phyloP scores from a whole-genome alignment of 2,888 invertebrate genomes.

The Philonicus albiceps region DNA sequence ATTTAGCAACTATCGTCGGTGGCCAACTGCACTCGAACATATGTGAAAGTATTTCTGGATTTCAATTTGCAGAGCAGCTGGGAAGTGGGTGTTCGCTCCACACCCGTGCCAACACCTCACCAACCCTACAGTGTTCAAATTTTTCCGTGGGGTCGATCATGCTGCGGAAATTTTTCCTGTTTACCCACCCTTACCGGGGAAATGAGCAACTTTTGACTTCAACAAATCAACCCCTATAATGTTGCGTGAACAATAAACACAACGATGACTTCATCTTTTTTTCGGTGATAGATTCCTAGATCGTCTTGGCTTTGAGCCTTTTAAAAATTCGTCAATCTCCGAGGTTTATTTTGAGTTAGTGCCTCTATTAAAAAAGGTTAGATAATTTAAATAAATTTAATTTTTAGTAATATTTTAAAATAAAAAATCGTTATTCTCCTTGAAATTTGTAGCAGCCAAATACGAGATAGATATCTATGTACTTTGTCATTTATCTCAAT shows the following conservation, averaged over 20 bases:
- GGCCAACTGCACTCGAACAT: background rate
- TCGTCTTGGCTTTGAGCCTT: background rate
- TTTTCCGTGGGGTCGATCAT: background rate
- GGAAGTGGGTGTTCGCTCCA: background rate
- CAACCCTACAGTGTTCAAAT: background rate
- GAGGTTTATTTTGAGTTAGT: background rate
- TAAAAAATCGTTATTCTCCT: background rate
- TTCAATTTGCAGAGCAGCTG: background rate
- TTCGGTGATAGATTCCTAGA: background rate
- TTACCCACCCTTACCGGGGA: background rate
- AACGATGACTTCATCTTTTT: background rate
- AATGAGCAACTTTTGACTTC: background rate
- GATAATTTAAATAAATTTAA: background rate
- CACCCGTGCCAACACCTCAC: background rate
- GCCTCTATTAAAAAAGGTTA: background rate
- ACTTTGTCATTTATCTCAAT: too few species aligned
- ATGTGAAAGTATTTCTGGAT: background rate
- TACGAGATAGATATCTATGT: too few species aligned
- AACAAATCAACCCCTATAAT: background rate
- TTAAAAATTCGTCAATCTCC: background rate
- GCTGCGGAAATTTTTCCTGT: background rate
- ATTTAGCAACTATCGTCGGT: background rate
- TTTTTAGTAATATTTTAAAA: background rate
- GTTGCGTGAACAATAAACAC: background rate
- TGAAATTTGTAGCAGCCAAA: background rate